Base-by-base conservation (phyloP, 1,140 invertebrate species). In the Calosoma granatense region DNA sequence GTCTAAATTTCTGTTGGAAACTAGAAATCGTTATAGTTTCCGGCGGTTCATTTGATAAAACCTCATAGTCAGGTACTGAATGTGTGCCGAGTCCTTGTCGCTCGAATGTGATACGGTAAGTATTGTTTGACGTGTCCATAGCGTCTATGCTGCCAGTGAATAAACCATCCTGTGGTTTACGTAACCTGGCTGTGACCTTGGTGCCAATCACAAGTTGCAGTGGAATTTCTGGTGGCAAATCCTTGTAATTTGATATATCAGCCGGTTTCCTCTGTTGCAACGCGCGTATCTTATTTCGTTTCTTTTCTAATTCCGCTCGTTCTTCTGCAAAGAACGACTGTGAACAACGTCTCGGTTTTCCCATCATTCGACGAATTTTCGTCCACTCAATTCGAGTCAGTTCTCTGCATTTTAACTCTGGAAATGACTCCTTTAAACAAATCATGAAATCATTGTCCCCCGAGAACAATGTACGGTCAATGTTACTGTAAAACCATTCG, bases 401-500 rank as follows among this genome's bases (percentile, higher is more conserved):
- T 62, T 87, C 87, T 14, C 87, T 79, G 20, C 87, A 88, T 68
- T 90, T 93, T 36, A 99, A 73, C 67, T 92, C 87, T 4, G 97
- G 95, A 77, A 98, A 97, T 3, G 90, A 88, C 72, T 98, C 95
- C 70, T 86, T 88, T 15, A 99, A 74, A 69, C 94, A 97, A 51
- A 93, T 87, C 74, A 88, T 88, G 70, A 98, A 98, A 76, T 98
- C 96, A 76, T 98, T 98, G 66, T 97, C 92, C 52, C 92, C 92
- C 61, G 92, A 82, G 75, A 99, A 98, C 9, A 99, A 75, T 51
- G 92, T 87, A 67, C 89, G 92, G 72, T 98, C 95, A 63, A 98
- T 88, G 69, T 97, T 97, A 64, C 94, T 98, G 71, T 98, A 99
- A 76, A 99, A 99, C 87, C 94, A 98, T 72, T 99, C 97, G 74